Evolutionary conservation across 1,140 invertebrate genomes (phyloP).

Genomic region (Drosophila willistoni): DNA sequence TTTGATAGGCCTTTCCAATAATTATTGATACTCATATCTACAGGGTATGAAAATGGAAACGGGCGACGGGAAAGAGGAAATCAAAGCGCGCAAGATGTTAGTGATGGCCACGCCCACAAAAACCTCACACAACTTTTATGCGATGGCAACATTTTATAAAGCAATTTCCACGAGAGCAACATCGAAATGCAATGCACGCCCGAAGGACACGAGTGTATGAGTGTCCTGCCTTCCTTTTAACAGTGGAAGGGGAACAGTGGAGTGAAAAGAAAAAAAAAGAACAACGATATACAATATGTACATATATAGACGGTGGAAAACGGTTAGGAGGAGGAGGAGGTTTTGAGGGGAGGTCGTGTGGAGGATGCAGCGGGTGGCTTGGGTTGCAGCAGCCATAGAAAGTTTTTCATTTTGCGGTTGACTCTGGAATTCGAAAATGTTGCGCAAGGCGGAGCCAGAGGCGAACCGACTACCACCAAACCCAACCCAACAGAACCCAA

Average conservation of each 20-base stretch:
- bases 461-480: slow-evolving; percentile 16
- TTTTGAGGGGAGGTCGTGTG: not conserved
- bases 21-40: not conserved
- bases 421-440: slow-evolving; percentile 76
- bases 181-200: slow-evolving; percentile 76
- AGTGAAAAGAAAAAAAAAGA: slow-evolving; percentile 18
- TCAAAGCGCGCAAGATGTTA: slow-evolving; percentile 48
- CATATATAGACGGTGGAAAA: slow-evolving; percentile 23
- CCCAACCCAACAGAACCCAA: not conserved
- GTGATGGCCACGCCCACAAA: slow-evolving; percentile 60
- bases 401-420: slow-evolving; percentile 77
- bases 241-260: slow-evolving; percentile 5
- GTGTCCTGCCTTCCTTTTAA: slow-evolving; percentile 34
- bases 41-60: slow-evolving; percentile 16
- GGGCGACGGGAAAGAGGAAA: not conserved
- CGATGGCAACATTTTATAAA: slow-evolving; percentile 75
- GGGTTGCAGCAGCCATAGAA: slow-evolving; percentile 63
- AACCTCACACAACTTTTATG: slow-evolving; percentile 61
- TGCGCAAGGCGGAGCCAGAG: slow-evolving; percentile 67
- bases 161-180: slow-evolving; percentile 72
- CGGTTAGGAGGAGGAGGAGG: slow-evolving; percentile 16
- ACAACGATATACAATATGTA: slow-evolving; percentile 59
- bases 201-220: slow-evolving; percentile 62
- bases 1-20: no score
- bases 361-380: slow-evolving; percentile 20